These are phyloP conservation scores for Caenorhabditis japonica DNA, from an alignment of 2,888 invertebrate species.

Conservation along the genomic window DNA sequence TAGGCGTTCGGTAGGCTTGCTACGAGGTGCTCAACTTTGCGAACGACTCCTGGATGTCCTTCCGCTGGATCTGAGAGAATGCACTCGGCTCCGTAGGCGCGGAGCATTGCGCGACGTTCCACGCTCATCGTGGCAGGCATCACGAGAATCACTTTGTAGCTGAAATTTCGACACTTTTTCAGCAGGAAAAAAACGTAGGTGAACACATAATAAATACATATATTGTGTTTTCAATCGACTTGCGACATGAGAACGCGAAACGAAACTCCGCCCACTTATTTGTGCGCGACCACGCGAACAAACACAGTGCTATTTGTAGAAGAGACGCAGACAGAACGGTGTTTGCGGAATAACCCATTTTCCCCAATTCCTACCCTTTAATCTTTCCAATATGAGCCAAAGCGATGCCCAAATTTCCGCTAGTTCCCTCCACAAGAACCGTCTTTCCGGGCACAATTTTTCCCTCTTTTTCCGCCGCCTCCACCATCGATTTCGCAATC, in stretches of 20 bases:
- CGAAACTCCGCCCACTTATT: too few relatives aligned
- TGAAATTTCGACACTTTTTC: too few relatives aligned
- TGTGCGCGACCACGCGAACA: too few relatives aligned
- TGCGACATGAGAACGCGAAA: too few relatives aligned
- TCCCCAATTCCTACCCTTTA: constrained; percentile 23
- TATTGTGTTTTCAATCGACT: too few relatives aligned
- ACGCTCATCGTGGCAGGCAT: constrained; percentile 76
- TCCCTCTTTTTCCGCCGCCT: constrained; percentile 58
- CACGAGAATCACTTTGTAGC: constrained; percentile 74
- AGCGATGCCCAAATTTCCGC: constrained; percentile 76
- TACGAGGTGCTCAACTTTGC: constrained; percentile 40
- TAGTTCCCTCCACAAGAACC: constrained; percentile 70
- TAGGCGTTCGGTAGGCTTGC: constrained; percentile 54
- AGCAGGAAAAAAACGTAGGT: too few relatives aligned
- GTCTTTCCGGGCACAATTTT: constrained; percentile 56
- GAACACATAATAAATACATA: too few relatives aligned
- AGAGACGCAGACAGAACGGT: too few relatives aligned
- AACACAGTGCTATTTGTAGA: too few relatives aligned
- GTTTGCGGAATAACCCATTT: too few relatives aligned
- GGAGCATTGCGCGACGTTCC: constrained; percentile 71
- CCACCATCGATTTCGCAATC: constrained; percentile 72
- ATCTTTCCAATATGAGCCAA: constrained; percentile 66
- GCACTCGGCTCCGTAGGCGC: constrained; percentile 66
- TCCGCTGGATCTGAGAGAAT: constrained; percentile 53
- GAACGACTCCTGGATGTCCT: constrained; percentile 49